phyloP scores from a whole-genome alignment of 2,888 invertebrate genomes.

The Marasmarcha lunaedactyla region DNA sequence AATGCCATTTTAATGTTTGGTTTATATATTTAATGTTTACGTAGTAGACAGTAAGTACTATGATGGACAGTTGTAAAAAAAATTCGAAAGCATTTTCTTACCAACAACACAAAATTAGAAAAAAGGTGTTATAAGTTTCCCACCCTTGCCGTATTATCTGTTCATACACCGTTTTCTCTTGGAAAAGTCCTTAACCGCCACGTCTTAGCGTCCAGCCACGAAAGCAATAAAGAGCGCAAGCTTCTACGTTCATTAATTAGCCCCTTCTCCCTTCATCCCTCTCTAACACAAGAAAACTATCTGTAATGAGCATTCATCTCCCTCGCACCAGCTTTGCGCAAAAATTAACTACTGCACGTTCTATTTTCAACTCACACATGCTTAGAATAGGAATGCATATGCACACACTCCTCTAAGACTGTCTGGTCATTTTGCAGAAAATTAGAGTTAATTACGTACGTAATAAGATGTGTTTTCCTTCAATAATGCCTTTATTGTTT shows the following conservation, averaged over 20 bases:
- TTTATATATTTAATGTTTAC: too few species aligned
- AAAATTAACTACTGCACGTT: conserved; percentile 69
- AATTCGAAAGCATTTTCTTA: too few species aligned
- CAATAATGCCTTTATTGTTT: conserved; percentile 29
- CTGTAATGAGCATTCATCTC: conserved; percentile 63
- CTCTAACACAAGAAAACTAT: conserved; percentile 50
- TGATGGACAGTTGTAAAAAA: too few species aligned
- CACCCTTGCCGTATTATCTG: conserved; percentile 17
- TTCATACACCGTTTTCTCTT: conserved; percentile 46
- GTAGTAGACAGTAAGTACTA: too few species aligned
- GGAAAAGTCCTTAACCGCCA: conserved; percentile 63
- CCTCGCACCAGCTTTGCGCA: conserved; percentile 66
- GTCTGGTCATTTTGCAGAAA: conserved; percentile 23
- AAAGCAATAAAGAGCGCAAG: conserved; percentile 71
- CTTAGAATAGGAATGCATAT: conserved; percentile 61
- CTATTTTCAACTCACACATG: conserved; percentile 52
- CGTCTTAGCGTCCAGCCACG: conserved; percentile 66
- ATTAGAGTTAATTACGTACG: conserved; percentile 41
- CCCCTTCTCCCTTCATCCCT: conserved; percentile 48
- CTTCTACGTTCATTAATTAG: conserved; percentile 73
- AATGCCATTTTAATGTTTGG: background rate
- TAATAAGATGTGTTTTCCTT: conserved; percentile 42
- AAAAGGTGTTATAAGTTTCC: background rate
- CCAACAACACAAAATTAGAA: too few species aligned
- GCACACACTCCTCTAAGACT: conserved; percentile 27